Conservation (phyloP, 2,888 invertebrate genomes). For the Heteropelma amictum region DNA sequence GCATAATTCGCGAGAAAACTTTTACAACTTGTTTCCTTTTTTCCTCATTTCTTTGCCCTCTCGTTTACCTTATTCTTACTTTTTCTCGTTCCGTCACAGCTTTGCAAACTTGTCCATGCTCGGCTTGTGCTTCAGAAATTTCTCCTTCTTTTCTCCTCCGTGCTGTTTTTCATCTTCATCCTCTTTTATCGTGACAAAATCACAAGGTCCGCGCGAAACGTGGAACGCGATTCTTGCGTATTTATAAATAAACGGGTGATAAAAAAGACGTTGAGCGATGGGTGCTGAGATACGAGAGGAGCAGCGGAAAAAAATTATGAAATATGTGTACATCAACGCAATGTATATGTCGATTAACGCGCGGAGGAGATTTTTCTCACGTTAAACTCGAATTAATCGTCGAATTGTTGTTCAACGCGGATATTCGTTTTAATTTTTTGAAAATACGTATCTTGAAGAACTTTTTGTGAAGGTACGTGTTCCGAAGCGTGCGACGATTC, state of each 20-base stretch:
- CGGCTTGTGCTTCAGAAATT: conserved; percentile 19
- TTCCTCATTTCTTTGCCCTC: neutral
- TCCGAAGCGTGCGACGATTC: too few relatives aligned
- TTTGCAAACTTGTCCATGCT: conserved; percentile 4
- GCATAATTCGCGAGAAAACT: conserved; percentile 48
- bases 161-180: neutral
- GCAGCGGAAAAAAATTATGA: too few relatives aligned
- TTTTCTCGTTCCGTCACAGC: neutral
- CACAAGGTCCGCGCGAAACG: conserved; percentile 27
- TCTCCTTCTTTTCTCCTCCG: conserved; percentile 6
- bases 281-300: too few relatives aligned
- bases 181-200: conserved; percentile 21
- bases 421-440: too few relatives aligned
- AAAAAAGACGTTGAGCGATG: too few relatives aligned
- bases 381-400: too few relatives aligned
- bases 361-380: too few relatives aligned
- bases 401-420: too few relatives aligned
- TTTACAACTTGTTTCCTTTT: conserved; percentile 25
- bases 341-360: too few relatives aligned
- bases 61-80: neutral
- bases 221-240: conserved; percentile 4
- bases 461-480: too few relatives aligned
- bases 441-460: too few relatives aligned
- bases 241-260: conserved; percentile 14
- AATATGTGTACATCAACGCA: too few relatives aligned